Conservation (phyloP, 2,113 vertebrate species). For the Nannospalax galili region DNA sequence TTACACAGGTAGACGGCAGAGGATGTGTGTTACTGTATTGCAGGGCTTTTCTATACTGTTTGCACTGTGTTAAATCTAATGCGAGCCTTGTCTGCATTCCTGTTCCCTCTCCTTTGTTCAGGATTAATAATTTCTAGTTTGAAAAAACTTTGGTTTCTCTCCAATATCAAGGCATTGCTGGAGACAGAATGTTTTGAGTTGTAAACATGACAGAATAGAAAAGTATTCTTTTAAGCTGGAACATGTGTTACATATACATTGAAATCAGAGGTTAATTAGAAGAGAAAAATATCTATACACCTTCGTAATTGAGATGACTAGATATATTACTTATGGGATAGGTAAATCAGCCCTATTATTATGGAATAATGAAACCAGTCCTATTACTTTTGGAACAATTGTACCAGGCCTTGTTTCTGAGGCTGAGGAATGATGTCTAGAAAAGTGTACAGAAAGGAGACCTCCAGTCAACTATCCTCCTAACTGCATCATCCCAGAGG, state of each 20-base stretch:
- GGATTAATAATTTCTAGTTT: neutral
- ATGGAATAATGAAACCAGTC: neutral
- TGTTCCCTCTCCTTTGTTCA: neutral
- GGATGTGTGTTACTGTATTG: neutral
- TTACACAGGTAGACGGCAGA: neutral
- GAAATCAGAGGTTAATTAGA: neutral
- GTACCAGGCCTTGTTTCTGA: neutral
- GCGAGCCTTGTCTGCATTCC: neutral
- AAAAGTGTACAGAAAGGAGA: neutral
- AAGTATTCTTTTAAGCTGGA: neutral
- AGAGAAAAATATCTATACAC: neutral
- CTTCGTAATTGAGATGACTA: neutral
- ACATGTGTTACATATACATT: neutral
- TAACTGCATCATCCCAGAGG: no score
- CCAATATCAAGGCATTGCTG: neutral
- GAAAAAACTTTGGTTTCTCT: neutral
- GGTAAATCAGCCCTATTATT: neutral
- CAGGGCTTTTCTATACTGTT: neutral
- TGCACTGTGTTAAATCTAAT: neutral
- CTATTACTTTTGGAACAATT: no score
- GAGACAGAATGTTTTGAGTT: neutral
- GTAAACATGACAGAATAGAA: neutral
- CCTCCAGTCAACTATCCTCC: neutral
- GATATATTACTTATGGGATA: neutral
- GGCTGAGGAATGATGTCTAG: neutral